These are phyloP conservation scores for Dufourea novaeangliae DNA, from an alignment of 1,140 invertebrate species.

Conservation along the genomic window DNA sequence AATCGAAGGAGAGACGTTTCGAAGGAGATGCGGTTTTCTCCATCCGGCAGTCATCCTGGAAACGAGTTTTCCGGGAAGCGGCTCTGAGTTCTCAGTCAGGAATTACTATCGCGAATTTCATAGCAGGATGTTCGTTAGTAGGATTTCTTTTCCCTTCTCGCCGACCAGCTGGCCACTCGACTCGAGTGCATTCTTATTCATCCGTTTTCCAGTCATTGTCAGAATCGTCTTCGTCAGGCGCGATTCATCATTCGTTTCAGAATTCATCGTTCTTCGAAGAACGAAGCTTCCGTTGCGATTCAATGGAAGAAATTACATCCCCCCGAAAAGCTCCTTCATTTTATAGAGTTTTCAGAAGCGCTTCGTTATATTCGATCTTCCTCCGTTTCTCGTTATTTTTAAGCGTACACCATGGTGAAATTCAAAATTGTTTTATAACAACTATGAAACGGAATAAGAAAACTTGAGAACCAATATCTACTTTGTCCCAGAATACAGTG, in stretches of 20 bases:
- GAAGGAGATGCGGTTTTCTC: conserved; percentile 28
- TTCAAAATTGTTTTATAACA: too few relatives aligned
- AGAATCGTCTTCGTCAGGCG: conserved; percentile 29
- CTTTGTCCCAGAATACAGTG: too few relatives aligned
- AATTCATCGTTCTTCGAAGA: conserved; percentile 18
- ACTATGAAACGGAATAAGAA: too few relatives aligned
- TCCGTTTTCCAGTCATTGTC: conserved; percentile 48
- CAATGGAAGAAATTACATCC: conserved; percentile 17
- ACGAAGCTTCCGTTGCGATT: conserved; percentile 9
- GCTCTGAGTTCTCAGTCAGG: conserved; percentile 28
- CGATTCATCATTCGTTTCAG: conserved; percentile 47
- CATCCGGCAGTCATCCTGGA: conserved; percentile 7
- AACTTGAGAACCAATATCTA: too few relatives aligned
- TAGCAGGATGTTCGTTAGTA: conserved; percentile 67
- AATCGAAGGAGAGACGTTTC: conserved; percentile 35
- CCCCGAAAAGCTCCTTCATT: background rate
- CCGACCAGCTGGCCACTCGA: conserved; percentile 51
- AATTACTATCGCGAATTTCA: conserved; percentile 52
- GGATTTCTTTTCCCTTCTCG: conserved; percentile 54
- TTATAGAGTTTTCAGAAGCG: conserved; percentile 15
- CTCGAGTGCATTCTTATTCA: conserved; percentile 55
- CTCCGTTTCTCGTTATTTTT: background rate
- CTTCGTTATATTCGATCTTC: background rate
- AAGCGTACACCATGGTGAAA: background rate
- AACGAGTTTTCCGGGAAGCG: conserved; percentile 51